Evolutionary conservation across 2,797 vertebrate species (phyloP).

Genomic region (Champsocephalus esox): DNA sequence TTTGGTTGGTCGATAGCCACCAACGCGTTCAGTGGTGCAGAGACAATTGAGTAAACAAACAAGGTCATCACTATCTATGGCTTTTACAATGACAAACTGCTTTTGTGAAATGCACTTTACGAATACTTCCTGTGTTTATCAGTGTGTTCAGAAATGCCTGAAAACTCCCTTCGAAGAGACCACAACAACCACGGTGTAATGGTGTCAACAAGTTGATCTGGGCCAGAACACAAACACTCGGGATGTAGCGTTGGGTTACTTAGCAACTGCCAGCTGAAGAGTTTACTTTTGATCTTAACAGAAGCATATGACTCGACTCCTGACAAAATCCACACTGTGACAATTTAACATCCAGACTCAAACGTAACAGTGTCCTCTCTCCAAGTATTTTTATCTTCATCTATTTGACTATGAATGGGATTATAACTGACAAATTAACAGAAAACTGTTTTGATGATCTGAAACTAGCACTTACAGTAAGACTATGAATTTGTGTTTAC

Average conservation of each 20-base stretch:
- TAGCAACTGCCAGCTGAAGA: constrained; percentile 20
- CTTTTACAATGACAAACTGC: background rate
- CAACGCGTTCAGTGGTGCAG: constrained; percentile 29
- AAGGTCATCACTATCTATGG: background rate
- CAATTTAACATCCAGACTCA: background rate
- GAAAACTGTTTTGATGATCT: no score
- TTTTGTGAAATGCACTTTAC: background rate
- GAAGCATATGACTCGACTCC: constrained; percentile 36
- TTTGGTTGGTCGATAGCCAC: constrained; percentile 53
- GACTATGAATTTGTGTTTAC: no score
- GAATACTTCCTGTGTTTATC: background rate
- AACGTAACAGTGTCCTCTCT: background rate
- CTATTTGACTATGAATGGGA: no score
- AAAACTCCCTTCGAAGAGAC: background rate
- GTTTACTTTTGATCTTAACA: constrained; percentile 62
- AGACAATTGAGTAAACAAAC: constrained; percentile 17
- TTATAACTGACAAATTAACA: no score
- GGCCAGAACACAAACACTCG: constrained; percentile 43
- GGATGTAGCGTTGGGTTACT: constrained; percentile 31
- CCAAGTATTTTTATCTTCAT: background rate
- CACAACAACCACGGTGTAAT: constrained; percentile 16
- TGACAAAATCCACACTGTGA: constrained; percentile 26
- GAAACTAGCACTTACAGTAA: no score
- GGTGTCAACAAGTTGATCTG: constrained; percentile 64
- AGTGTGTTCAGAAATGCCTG: constrained; percentile 14